Conservation (phyloP, 1,140 invertebrate genomes). For the Holotrichia oblita region DNA sequence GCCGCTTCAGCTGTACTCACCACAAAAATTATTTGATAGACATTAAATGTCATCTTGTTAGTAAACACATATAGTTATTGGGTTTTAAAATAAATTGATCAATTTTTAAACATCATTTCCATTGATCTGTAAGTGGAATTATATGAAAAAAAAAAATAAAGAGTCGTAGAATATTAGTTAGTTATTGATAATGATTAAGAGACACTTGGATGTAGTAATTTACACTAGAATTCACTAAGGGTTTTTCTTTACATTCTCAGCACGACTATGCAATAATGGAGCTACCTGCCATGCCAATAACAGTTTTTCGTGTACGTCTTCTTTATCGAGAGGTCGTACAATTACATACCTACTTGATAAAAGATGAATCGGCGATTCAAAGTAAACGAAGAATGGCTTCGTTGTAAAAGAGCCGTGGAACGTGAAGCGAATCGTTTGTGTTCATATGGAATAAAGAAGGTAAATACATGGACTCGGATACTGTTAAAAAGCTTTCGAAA, state of each 20-base stretch:
- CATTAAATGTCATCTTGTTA: no score
- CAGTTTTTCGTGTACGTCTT: slow-evolving; percentile 8
- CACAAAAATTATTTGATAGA: no score
- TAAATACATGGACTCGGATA: background rate
- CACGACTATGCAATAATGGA: background rate
- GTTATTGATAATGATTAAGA: background rate
- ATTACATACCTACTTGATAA: slow-evolving; percentile 34
- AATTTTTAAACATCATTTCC: no score
- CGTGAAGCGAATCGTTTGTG: slow-evolving; percentile 32
- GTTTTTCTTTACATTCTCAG: background rate
- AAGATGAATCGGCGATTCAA: slow-evolving; percentile 30
- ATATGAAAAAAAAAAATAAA: no score
- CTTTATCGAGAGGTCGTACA: slow-evolving; percentile 14
- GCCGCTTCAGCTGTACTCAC: no score
- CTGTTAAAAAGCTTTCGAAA: background rate
- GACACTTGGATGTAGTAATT: background rate
- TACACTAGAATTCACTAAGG: background rate
- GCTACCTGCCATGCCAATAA: background rate
- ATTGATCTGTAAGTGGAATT: no score
- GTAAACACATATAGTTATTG: no score
- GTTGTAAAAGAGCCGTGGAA: background rate
- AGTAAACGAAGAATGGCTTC: slow-evolving; percentile 11
- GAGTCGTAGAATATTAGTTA: no score
- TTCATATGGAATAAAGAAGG: slow-evolving; percentile 1
- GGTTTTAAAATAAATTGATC: no score